Percentiles rank a stretch among this genome's conserved stretches.
Conservation (phyloP, 1,140 invertebrate genomes). For the Philaenus spumarius region DNA sequence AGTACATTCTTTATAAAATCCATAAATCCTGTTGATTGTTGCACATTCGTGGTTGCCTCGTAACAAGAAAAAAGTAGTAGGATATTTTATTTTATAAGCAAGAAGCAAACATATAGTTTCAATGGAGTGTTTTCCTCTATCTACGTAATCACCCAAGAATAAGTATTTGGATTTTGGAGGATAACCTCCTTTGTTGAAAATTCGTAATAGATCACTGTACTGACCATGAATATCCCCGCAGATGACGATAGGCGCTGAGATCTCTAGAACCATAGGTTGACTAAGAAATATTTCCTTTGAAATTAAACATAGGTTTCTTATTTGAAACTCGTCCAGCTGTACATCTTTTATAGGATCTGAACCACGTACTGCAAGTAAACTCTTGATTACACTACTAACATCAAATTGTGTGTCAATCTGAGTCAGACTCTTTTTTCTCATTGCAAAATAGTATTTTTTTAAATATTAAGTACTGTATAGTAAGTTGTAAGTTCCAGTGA, state of each 20-base stretch:
- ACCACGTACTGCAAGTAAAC: conserved; percentile 77
- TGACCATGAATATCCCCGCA: conserved; percentile 73
- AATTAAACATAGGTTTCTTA: conserved; percentile 31
- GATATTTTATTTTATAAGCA: conserved; percentile 94
- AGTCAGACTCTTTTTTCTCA: no score
- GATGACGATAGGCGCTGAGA: conserved; percentile 48
- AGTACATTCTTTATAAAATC: conserved; percentile 85
- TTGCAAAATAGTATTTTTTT: no score
- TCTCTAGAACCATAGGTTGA: conserved; percentile 56
- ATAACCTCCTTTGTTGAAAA: conserved; percentile 97
- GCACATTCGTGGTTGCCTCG: conserved; percentile 86
- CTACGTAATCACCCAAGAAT: conserved; percentile 91
- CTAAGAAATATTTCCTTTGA: conserved; percentile 57
- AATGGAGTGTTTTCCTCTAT: conserved; percentile 78
- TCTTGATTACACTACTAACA: conserved; percentile 89
- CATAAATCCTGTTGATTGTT: conserved; percentile 82
- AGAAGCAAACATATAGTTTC: conserved; percentile 81
- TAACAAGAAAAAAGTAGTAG: conserved; percentile 86
- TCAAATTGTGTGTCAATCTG: no score
- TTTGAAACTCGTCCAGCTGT: conserved; percentile 60
- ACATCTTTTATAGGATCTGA: conserved; percentile 62
- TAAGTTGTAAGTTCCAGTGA: no score
- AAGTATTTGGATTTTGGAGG: conserved; percentile 94
- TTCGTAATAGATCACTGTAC: conserved; percentile 82
- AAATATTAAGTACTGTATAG: no score